Conservation (phyloP, 2,888 invertebrate genomes). For the Chamaedrilus cognettii region DNA sequence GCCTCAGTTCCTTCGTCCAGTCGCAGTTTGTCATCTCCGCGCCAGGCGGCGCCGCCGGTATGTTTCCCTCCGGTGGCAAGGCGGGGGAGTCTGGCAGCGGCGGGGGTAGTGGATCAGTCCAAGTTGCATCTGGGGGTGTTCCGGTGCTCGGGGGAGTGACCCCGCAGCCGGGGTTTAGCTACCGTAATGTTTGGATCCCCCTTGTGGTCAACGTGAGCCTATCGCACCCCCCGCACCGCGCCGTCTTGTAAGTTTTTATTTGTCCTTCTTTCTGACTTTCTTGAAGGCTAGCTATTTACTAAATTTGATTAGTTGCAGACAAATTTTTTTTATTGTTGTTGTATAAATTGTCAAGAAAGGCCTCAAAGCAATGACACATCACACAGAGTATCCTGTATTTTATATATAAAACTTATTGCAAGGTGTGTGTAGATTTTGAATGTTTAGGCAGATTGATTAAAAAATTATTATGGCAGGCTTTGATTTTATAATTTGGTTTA, state of each 20-base stretch:
- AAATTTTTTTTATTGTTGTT: no score
- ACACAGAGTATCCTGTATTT: no score
- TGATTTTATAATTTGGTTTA: no score
- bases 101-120: conserved; percentile 2
- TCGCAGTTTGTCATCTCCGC: conserved; percentile 67
- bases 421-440: no score
- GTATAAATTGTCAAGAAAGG: no score
- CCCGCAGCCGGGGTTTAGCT: conserved; percentile 88
- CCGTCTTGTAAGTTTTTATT: conserved; percentile 76
- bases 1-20: conserved; percentile 84
- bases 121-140: conserved; percentile 7
- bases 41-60: not conserved
- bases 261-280: not conserved
- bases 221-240: conserved; percentile 81
- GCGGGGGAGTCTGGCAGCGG: not conserved
- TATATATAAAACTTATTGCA: no score
- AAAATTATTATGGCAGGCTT: no score
- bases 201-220: conserved; percentile 74
- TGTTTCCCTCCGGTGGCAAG: no score
- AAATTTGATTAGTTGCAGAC: no score
- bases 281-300: no score
- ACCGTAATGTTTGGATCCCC: conserved; percentile 90
- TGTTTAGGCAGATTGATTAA: no score
- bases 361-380: no score
- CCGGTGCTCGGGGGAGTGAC: conserved; percentile 58